Evolutionary conservation across 1,140 invertebrate species (phyloP), one percentile per base, ranked within the genome.

Genomic region (Thrips palmi): DNA sequence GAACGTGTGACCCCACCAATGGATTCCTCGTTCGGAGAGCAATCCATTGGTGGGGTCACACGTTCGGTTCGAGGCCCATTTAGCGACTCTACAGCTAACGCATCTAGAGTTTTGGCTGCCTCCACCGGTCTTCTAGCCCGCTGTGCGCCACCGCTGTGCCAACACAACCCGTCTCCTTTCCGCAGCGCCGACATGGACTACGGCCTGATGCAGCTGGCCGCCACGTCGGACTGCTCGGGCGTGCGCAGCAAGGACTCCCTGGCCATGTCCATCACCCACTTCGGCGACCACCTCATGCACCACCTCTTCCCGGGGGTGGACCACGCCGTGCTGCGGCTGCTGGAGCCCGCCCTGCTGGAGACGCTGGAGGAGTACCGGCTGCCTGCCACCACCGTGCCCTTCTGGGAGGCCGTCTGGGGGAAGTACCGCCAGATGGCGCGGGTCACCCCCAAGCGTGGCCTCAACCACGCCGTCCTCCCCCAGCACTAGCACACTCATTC

Each of bases 291-390:
- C 52, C 58, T 60, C 1, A 55, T 86, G 1, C 83, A 88, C 51
- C 83, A 87, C 60, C 57, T 88, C 1, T 71, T 87, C 45, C 83
- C 83, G 0, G 81, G 78, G 0, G 48, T 87, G 11, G 82, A 86
- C 50, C 80, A 85, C 47, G 53, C 50, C 22, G 49, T 56, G 31
- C 54, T 87, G 15, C 57, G 64, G 2, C 53, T 68, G n/a, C 58
- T 84, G 8, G 63, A 74, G 46, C 68, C 71, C 0, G 54, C 70
- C 8, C 68, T 83, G 21, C 46, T 70, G n/a, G 52, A 80, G 46
- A 76, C 74, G 1, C 73, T 75, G 38, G 51, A 70, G 31, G 70
- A 85, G 51, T 86, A 81, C 50, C 63, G 64, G 28, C 57, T 70
- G 1, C 58, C 68, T 1, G 58, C 65, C 20, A 57, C 64, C 18